These are phyloP conservation scores for Atopsyche davidsoni DNA, from an alignment of 1,140 invertebrate species.

Conservation along the genomic window DNA sequence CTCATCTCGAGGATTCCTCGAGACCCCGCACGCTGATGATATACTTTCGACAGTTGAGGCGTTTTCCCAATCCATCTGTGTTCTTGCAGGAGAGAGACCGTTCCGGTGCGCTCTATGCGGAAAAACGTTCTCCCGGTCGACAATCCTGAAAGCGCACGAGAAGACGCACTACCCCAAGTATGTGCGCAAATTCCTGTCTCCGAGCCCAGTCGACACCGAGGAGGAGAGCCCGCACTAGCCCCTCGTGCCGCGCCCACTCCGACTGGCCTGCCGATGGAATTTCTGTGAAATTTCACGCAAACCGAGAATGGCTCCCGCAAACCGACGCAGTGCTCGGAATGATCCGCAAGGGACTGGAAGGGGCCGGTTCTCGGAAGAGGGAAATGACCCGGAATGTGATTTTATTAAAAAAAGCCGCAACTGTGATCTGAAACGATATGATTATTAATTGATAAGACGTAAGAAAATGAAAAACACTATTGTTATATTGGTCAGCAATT, in stretches of 20 bases:
- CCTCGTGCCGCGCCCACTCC: conserved; percentile 27
- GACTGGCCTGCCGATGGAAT: conserved; percentile 10
- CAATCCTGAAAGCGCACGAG: conserved; percentile 85
- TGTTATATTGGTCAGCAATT: conserved; percentile 26
- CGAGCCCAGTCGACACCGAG: conserved; percentile 73
- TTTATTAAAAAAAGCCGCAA: conserved; percentile 44
- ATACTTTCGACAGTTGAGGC: neutral
- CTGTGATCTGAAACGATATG: conserved; percentile 53
- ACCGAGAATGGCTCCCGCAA: conserved; percentile 7
- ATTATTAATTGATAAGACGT: conserved; percentile 48
- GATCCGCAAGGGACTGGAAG: conserved; percentile 3
- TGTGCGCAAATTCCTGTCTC: conserved; percentile 77
- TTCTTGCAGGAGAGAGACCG: conserved; percentile 65
- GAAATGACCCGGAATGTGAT: conserved; percentile 43
- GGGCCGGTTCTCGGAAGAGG: conserved; percentile 13
- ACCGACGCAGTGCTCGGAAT: neutral
- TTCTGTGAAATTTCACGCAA: conserved; percentile 26
- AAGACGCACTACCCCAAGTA: conserved; percentile 89
- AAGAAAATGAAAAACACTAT: conserved; percentile 28
- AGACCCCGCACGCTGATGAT: neutral
- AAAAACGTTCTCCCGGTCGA: conserved; percentile 83
- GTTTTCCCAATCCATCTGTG: no score
- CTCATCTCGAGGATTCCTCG: neutral
- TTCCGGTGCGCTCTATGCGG: conserved; percentile 83
- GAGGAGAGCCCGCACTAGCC: conserved; percentile 70